These are phyloP conservation scores for Callionymus lyra DNA, from an alignment of 2,113 vertebrate genomes.

Conservation along the genomic window DNA sequence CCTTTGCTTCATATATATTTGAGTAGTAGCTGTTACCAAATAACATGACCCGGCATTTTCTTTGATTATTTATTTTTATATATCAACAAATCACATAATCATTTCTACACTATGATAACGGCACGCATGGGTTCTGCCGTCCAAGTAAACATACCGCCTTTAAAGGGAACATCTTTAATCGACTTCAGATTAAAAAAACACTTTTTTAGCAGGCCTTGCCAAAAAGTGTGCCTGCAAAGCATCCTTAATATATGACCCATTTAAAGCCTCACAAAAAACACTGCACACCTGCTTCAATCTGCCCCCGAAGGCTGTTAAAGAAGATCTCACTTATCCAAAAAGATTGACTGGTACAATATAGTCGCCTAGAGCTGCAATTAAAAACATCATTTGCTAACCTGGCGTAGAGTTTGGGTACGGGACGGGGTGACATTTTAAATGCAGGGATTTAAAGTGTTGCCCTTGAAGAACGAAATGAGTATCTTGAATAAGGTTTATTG, in stretches of 20 bases:
- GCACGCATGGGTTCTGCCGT: too few relatives aligned
- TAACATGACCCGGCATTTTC: too few relatives aligned
- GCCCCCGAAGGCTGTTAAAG: slow-evolving; percentile 31
- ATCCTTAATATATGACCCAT: slow-evolving; percentile 5
- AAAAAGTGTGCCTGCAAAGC: slow-evolving; percentile 1
- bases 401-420: slow-evolving; percentile 39
- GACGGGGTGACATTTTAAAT: slow-evolving; percentile 36
- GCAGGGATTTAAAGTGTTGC: too few relatives aligned
- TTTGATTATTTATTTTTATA: too few relatives aligned
- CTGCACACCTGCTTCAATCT: slow-evolving; percentile 35
- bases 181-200: too few relatives aligned
- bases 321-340: slow-evolving; percentile 42
- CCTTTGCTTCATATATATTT: too few relatives aligned
- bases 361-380: slow-evolving; percentile 52
- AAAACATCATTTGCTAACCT: slow-evolving; percentile 30
- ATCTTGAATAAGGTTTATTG: background rate
- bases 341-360: slow-evolving; percentile 41
- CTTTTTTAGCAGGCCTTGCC: too few relatives aligned
- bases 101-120: too few relatives aligned
- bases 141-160: too few relatives aligned
- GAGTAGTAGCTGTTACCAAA: too few relatives aligned
- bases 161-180: too few relatives aligned
- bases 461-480: slow-evolving; percentile 10
- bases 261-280: slow-evolving; percentile 7
- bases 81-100: too few relatives aligned